A percentile compares a stretch with the other conserved stretches of the same genome.
Evolutionary conservation across 2,113 vertebrate species (phyloP).

Genomic region (Pitta sordida): DNA sequence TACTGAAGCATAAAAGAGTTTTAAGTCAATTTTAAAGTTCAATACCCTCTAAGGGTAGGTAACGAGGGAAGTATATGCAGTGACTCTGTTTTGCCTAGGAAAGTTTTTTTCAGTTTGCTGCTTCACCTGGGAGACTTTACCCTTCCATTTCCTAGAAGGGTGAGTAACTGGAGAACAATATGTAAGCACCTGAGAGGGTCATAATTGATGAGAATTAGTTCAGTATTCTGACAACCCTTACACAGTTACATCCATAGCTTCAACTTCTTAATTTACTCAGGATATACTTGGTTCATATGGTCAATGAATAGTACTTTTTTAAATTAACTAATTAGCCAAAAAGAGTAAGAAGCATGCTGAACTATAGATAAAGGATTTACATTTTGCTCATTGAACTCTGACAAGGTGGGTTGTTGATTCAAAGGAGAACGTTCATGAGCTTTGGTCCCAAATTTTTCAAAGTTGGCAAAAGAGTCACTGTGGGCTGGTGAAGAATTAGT

Average conservation of each 20-base stretch:
- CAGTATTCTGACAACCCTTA: background rate
- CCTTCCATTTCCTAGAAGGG: background rate
- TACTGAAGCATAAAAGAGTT: background rate
- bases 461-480: background rate
- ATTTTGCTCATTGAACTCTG: background rate
- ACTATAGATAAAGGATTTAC: background rate
- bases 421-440: background rate
- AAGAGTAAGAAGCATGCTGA: background rate
- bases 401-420: background rate
- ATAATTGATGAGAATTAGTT: background rate
- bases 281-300: background rate
- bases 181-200: background rate
- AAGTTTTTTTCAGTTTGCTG: background rate
- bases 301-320: background rate
- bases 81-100: background rate
- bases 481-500: background rate
- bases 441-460: background rate
- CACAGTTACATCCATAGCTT: background rate
- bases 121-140: background rate
- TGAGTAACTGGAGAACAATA: background rate
- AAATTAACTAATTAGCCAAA: background rate
- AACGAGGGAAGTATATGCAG: background rate
- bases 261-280: background rate
- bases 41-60: background rate
- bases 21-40: slow-evolving; percentile 23